A percentile compares a stretch with the other conserved stretches of the same genome.
phyloP scores from a whole-genome alignment of 2,888 invertebrate genomes.

The Portevinia maculata region DNA sequence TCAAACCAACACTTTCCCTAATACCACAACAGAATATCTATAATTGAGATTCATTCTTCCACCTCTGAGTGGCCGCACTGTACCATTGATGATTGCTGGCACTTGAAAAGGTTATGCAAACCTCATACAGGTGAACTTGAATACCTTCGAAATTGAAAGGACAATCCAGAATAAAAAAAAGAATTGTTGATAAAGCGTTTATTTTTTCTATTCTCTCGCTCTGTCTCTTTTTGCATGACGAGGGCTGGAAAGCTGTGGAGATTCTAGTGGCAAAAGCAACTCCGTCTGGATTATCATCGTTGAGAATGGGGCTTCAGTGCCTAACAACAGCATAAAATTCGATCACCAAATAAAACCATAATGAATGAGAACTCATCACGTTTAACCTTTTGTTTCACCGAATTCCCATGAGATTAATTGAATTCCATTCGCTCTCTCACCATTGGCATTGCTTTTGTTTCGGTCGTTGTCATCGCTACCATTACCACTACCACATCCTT shows the following conservation, averaged over 20 bases:
- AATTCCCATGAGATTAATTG: constrained; percentile 74
- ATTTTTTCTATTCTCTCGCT: constrained; percentile 9
- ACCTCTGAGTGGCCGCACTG: constrained; percentile 47
- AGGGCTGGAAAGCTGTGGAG: constrained; percentile 25
- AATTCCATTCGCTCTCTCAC: constrained; percentile 61
- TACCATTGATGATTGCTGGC: not conserved
- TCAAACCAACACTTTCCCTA: not conserved
- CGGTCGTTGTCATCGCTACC: not conserved
- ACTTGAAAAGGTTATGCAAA: constrained; percentile 14
- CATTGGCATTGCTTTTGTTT: constrained; percentile 10
- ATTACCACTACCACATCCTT: not conserved
- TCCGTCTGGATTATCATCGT: constrained; percentile 67
- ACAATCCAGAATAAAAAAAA: constrained; percentile 9
- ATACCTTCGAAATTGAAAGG: constrained; percentile 37
- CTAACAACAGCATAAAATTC: constrained; percentile 65
- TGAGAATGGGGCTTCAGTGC: constrained; percentile 54
- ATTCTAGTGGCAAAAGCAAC: constrained; percentile 19
- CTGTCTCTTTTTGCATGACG: not conserved
- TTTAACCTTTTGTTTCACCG: constrained; percentile 69
- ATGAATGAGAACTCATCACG: constrained; percentile 71
- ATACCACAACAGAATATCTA: not conserved
- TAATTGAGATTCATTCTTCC: not conserved
- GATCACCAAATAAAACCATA: constrained; percentile 67
- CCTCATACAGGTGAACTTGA: constrained; percentile 65
- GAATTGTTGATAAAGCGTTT: constrained; percentile 52